Evolutionary conservation across 1,140 invertebrate genomes (phyloP), one percentile per base, ranked within the genome.

Genomic region (Drepana arcuata): DNA sequence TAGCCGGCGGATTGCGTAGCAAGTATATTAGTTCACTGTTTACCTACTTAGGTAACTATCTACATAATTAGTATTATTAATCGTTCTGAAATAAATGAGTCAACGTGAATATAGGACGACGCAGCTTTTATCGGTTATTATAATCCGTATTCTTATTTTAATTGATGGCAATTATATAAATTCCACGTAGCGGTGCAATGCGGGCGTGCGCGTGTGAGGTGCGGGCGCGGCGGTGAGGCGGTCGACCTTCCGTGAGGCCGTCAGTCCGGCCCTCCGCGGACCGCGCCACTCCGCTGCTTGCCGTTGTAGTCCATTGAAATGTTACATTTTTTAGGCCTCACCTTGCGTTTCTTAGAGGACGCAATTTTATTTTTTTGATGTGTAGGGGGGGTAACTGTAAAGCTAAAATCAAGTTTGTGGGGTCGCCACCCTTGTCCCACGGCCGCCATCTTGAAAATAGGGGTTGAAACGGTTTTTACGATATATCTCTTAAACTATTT

Each of bases 91-190:
- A 26, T n/a, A n/a, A n/a, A n/a, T n/a, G 10, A 7, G 24, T 26
- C 6, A 10, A 26, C 6, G 4, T 6, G 24, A n/a, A 10, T 26
- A 3, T 2, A 26, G 10, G 24, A 26, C 10, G 24, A 10, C 24
- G 2, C 6, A 26, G 4, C 6, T 26, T 6, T 26, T n/a, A n/a
- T n/a, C n/a, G n/a, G n/a, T n/a, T n/a, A n/a, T n/a, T n/a, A n/a
- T n/a, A n/a, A n/a, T n/a, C n/a, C n/a, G n/a, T n/a, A 68, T 66
- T 77, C 66, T 75, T 65, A 54, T 77, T 77, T 75, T 75, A 80
- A 78, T 77, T 80, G 71, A 69, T 73, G 60, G 57, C 71, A 77
- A 78, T 80, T 80, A 80, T 50, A 77, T 69, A 65, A 75, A 78
- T 80, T 77, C 73, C 71, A 72, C 69, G 69, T 75, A 75, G 67